Conservation (phyloP, 2,113 vertebrate genomes). For the Neotragus pygmaeus region DNA sequence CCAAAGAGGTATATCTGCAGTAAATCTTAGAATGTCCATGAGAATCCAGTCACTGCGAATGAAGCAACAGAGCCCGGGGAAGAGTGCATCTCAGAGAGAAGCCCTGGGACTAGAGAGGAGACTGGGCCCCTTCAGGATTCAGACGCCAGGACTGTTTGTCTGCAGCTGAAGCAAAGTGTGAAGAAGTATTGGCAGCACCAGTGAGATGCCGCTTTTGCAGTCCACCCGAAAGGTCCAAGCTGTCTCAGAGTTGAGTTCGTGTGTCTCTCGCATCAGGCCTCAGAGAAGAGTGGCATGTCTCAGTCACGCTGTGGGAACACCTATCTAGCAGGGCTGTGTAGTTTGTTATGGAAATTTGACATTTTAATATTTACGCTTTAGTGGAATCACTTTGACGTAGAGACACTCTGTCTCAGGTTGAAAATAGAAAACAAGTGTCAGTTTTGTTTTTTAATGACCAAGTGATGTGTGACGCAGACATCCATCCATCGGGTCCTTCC, state of each 20-base stretch:
- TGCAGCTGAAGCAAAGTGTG: not conserved
- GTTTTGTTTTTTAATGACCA: not conserved
- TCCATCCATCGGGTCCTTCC: fast-evolving
- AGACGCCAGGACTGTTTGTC: not conserved
- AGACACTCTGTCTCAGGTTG: not conserved
- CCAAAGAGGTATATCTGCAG: not conserved
- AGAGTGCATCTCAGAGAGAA: not conserved
- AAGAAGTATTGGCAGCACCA: not conserved
- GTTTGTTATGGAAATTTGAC: not conserved
- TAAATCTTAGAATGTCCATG: not conserved
- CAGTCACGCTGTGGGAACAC: not conserved
- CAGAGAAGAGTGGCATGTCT: not conserved
- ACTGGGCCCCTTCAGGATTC: too few species aligned
- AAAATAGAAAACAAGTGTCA: not conserved
- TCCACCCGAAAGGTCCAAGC: not conserved
- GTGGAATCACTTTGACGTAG: not conserved
- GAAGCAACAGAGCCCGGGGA: not conserved
- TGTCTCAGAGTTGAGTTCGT: not conserved
- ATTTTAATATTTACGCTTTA: not conserved
- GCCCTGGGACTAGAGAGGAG: too few species aligned
- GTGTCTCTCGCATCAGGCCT: not conserved
- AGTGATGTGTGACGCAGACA: not conserved
- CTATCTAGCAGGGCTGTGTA: not conserved
- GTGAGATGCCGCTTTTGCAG: not conserved
- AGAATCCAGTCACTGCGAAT: not conserved